phyloP scores from a whole-genome alignment of 1,140 invertebrate genomes.

The Drosophila virilis region DNA sequence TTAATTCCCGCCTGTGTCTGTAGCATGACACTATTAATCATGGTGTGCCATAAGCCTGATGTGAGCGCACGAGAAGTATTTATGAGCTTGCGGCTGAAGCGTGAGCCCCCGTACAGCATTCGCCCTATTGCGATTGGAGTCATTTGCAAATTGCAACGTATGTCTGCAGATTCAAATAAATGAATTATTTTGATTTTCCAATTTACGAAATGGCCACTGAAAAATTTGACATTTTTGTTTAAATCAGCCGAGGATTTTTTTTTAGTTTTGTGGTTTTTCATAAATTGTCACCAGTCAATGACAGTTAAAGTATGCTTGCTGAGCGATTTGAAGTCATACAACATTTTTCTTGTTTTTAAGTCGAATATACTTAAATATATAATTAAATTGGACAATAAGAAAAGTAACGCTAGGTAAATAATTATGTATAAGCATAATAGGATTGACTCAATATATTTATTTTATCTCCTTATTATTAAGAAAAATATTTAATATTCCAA shows the following conservation, averaged over 20 bases:
- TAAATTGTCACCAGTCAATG: neutral
- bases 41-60: slow-evolving; percentile 36
- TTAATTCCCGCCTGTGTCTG: slow-evolving; percentile 3
- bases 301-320: slow-evolving; percentile 24
- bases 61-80: slow-evolving; percentile 35
- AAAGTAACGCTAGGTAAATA: no score
- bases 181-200: slow-evolving; percentile 28
- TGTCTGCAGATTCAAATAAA: slow-evolving; percentile 29
- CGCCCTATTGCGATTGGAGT: slow-evolving; percentile 35
- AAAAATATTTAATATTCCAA: neutral
- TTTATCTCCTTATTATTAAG: neutral
- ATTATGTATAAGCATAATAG: no score
- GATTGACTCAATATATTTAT: neutral
- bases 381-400: neutral
- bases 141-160: slow-evolving; percentile 53
- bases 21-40: slow-evolving; percentile 23
- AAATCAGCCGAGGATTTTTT: slow-evolving; percentile 26
- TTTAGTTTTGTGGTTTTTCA: slow-evolving; percentile 11
- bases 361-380: neutral
- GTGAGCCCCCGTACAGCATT: slow-evolving; percentile 23
- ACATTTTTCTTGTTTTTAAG: no score
- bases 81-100: slow-evolving; percentile 37
- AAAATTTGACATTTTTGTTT: slow-evolving; percentile 69
- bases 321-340: neutral
- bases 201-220: slow-evolving; percentile 53